A percentile compares a stretch with the other conserved stretches of the same genome.
Conservation (phyloP, 2,113 vertebrate species). For the Rhegmatorhina hoffmannsi region DNA sequence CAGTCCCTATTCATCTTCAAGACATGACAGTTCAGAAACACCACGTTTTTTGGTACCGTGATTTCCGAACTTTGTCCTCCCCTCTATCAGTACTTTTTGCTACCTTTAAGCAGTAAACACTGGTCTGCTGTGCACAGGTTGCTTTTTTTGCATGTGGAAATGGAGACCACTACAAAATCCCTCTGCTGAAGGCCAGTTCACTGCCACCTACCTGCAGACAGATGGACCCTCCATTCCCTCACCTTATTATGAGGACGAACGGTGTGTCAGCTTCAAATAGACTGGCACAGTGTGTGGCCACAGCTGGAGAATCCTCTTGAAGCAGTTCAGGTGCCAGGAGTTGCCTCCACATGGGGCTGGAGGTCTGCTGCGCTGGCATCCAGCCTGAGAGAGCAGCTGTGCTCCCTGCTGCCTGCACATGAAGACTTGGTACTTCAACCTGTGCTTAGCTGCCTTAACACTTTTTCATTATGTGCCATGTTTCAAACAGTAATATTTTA, state of each 20-base stretch:
- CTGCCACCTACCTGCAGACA: background rate
- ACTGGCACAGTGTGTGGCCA: background rate
- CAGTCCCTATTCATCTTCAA: background rate
- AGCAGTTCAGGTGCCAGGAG: background rate
- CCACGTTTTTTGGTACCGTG: background rate
- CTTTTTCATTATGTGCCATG: background rate
- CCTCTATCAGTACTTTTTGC: background rate
- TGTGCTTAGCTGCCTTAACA: background rate
- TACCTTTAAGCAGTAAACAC: background rate
- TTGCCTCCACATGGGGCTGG: fast-evolving
- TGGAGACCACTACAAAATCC: background rate
- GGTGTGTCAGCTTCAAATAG: background rate
- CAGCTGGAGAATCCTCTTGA: background rate
- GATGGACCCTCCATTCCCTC: background rate
- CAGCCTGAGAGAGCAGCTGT: background rate
- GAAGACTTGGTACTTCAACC: background rate
- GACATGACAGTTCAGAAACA: background rate
- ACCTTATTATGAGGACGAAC: background rate
- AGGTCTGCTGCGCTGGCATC: background rate
- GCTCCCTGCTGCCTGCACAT: background rate
- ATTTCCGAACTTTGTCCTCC: background rate
- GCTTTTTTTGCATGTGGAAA: background rate
- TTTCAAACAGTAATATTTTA: background rate
- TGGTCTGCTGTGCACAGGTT: fast-evolving
- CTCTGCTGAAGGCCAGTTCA: background rate